phyloP scores from a whole-genome alignment of 53 echinoderm and acorn worm species.

The Glandiceps talaboti region DNA sequence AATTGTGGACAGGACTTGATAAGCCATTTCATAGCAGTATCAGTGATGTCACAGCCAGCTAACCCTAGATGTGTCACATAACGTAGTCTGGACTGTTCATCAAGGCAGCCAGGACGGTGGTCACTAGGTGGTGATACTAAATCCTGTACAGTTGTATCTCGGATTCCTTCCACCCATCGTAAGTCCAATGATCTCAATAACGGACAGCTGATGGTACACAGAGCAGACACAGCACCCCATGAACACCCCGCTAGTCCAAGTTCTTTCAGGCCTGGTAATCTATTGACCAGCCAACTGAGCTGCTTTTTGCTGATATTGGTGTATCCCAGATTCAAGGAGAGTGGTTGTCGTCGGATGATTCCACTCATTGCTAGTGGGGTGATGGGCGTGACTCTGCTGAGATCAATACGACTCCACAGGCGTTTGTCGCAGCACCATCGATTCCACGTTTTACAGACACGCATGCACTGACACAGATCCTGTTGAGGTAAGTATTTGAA shows the following conservation, averaged over 20 bases:
- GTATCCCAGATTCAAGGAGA: slow-evolving; percentile 47
- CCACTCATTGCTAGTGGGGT: slow-evolving; percentile 47
- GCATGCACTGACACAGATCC: slow-evolving; percentile 58
- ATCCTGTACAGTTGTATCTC: slow-evolving; percentile 35
- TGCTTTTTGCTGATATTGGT: slow-evolving; percentile 59
- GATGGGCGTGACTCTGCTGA: slow-evolving; percentile 33
- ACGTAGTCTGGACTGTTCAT: slow-evolving; percentile 61
- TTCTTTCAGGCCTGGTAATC: slow-evolving; percentile 53
- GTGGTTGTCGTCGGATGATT: slow-evolving; percentile 68
- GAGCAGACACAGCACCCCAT: slow-evolving; percentile 44
- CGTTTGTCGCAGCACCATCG: slow-evolving; percentile 74
- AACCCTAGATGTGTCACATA: slow-evolving; percentile 46
- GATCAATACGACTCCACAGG: slow-evolving; percentile 50
- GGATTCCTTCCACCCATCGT: slow-evolving; percentile 70
- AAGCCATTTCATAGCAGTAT: slow-evolving; percentile 46
- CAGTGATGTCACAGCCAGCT: slow-evolving; percentile 82
- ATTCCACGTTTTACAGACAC: slow-evolving; percentile 93
- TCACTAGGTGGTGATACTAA: slow-evolving; percentile 62
- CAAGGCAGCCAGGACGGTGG: slow-evolving; percentile 77
- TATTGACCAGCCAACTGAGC: slow-evolving; percentile 65
- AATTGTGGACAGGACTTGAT: slow-evolving; percentile 32
- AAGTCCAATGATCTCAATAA: slow-evolving; percentile 58
- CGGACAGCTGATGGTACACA: slow-evolving; percentile 66
- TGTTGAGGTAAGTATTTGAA: slow-evolving; percentile 42
- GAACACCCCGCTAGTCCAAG: slow-evolving; percentile 41